Base-by-base conservation (phyloP, 2,888 invertebrate species). In the Pammene fasciana region DNA sequence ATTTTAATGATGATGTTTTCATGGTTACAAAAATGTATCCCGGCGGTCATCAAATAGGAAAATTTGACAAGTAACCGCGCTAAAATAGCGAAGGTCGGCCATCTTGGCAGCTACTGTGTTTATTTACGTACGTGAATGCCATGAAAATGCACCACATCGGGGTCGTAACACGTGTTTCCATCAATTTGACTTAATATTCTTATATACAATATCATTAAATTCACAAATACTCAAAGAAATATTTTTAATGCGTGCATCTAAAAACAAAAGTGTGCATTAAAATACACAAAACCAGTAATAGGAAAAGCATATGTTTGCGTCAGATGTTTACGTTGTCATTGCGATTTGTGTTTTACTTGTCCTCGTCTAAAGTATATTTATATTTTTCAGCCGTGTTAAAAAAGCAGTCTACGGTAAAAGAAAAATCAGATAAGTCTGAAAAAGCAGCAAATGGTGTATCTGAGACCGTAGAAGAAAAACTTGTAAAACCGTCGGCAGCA, bases 41-140 rank as follows among this genome's bases (percentile, higher is more conserved):
- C 74, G 76, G 80, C 81, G 80, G 83, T 80, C 77, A 78, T 80
- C 75, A 84, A 80, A 79, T 82, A 82, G 80, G 77, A 79, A 86
- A 80, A 73, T 76, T 76, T 77, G 74, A 79, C 74, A 76, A 77
- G 76, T 77, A 80, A 83, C 82, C 79, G 78, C 78, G 83, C 82
- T 86, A 86, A 89, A 91, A 89, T 89, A 90, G 86, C 86, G 90
- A 92, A 92, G 92, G 92, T 85, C 92, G 85, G 82, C 84, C 88
- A 86, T 90, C 85, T 92, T 92, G 92, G 92, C 92, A 90, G 76
- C 82, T 71, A 79, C 80, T 83, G 81, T 90, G 89, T 92, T 91
- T 92, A 92, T 92, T 92, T 92, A 90, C 89, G 92, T 86, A 84
- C 82, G 80, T 80, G 85, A 86, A 88, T 89, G 89, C 89, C 86